Evolutionary conservation across 2,888 invertebrate genomes (phyloP).

Genomic region (Ophonus ardosiacus): DNA sequence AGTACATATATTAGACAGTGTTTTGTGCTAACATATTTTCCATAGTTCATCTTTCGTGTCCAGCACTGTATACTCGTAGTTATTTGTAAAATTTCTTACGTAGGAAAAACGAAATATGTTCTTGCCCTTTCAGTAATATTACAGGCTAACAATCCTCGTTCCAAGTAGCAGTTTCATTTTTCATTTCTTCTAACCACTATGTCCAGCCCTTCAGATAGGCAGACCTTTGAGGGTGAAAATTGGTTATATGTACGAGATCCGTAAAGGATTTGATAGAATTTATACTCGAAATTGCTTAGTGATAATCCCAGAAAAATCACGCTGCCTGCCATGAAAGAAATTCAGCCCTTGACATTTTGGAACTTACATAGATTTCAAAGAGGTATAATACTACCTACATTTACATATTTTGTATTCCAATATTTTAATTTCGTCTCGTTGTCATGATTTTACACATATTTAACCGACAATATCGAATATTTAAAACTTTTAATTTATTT

Average conservation of each 20-base stretch:
- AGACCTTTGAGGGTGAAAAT: not conserved
- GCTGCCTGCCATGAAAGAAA: not conserved
- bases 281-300: not conserved
- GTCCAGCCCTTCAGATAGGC: not conserved
- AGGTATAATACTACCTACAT: not conserved
- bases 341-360: not conserved
- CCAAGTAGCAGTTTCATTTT: not conserved
- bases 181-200: not conserved
- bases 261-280: slow-evolving; percentile 17
- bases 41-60: too few relatives aligned
- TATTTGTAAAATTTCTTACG: not conserved
- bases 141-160: not conserved
- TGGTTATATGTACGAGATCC: slow-evolving; percentile 4
- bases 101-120: not conserved
- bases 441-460: too few relatives aligned
- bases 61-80: too few relatives aligned
- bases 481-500: too few relatives aligned
- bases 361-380: not conserved
- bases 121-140: not conserved
- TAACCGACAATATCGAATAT: too few relatives aligned
- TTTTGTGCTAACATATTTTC: too few relatives aligned
- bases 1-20: too few relatives aligned
- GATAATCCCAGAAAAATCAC: slow-evolving; percentile 11
- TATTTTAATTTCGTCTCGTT: too few relatives aligned
- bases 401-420: not conserved